phyloP scores from a whole-genome alignment of 64 coral and sea anemone genomes.

The Hydrozoanthus tunicans region DNA sequence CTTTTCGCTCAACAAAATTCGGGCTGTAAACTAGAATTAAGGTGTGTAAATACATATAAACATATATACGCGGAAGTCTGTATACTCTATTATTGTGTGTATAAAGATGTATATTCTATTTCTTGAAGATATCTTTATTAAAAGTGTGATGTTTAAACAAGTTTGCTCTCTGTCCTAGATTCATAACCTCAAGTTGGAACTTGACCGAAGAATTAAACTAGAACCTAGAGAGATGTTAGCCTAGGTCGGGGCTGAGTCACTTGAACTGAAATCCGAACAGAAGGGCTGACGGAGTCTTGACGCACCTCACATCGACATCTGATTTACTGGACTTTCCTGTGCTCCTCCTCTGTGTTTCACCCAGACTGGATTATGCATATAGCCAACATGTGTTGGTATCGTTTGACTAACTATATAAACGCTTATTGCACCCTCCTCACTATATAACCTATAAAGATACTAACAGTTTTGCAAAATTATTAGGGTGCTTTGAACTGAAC shows the following conservation, averaged over 20 bases:
- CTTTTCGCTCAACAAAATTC: too few species aligned
- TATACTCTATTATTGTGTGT: not conserved
- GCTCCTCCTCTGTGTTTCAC: not conserved
- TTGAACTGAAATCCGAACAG: not conserved
- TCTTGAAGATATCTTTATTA: conserved; percentile 32
- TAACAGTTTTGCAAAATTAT: not conserved
- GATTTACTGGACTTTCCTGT: conserved; percentile 33
- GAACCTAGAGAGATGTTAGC: conserved; percentile 65
- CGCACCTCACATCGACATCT: conserved; percentile 36
- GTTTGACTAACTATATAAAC: not conserved
- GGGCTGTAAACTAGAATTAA: not conserved
- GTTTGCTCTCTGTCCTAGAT: conserved; percentile 60
- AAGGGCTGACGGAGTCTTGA: conserved; percentile 1
- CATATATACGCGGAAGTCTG: not conserved
- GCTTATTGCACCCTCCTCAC: not conserved
- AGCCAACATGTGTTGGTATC: not conserved
- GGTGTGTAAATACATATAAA: not conserved
- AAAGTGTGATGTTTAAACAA: conserved; percentile 62
- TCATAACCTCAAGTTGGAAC: conserved; percentile 62
- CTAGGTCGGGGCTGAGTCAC: conserved; percentile 18
- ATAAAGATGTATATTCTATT: not conserved
- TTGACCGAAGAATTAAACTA: conserved; percentile 62
- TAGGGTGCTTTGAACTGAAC: not conserved
- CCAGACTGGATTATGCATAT: conserved; percentile 7
- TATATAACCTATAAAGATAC: not conserved